These are phyloP conservation scores for Stichodactyla mertensii DNA, from an alignment of 64 coral and sea anemone species.

Conservation along the genomic window DNA sequence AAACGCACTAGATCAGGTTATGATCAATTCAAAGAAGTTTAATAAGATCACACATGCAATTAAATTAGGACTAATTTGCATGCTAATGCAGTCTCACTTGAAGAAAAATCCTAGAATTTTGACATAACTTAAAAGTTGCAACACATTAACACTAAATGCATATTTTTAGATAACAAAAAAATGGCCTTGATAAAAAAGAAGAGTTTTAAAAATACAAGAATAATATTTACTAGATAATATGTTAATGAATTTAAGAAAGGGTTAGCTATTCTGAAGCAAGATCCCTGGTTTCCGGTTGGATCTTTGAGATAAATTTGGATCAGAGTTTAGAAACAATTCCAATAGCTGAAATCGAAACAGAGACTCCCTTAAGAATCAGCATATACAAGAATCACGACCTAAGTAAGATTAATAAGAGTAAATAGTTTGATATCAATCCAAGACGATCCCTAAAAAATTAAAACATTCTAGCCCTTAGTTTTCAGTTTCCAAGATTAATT, in stretches of 20 bases:
- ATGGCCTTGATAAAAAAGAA: too few species aligned
- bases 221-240: not conserved
- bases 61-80: too few species aligned
- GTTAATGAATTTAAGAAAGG: not conserved
- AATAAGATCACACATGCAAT: too few species aligned
- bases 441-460: not conserved
- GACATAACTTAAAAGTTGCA: too few species aligned
- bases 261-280: not conserved
- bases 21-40: too few species aligned
- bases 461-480: not conserved
- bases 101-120: too few species aligned
- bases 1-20: too few species aligned
- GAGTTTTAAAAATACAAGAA: too few species aligned
- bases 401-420: too few species aligned
- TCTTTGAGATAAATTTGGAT: not conserved
- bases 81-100: too few species aligned
- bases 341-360: not conserved
- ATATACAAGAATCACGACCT: not conserved
- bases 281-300: not conserved
- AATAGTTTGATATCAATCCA: not conserved
- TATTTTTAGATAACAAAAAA: too few species aligned
- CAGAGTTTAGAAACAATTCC: not conserved
- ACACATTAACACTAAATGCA: too few species aligned
- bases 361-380: not conserved
- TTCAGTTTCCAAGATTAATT: not conserved